These are phyloP conservation scores for Drosophila setosimentum DNA, from an alignment of 2,888 invertebrate species.

Conservation along the genomic window DNA sequence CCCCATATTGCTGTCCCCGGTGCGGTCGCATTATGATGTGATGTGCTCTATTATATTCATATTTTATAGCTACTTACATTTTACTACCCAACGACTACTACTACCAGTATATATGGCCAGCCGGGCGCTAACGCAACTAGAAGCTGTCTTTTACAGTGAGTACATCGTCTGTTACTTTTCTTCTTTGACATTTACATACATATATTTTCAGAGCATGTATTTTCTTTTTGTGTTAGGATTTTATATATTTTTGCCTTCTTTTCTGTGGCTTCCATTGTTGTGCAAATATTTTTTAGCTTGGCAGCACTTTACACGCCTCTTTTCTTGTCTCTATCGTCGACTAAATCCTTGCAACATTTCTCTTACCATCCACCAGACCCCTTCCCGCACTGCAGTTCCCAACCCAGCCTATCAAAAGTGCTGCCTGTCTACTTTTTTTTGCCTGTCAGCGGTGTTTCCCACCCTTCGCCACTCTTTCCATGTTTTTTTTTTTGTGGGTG, in stretches of 20 bases:
- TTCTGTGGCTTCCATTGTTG: conserved; percentile 65
- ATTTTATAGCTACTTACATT: conserved; percentile 76
- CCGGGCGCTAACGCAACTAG: conserved; percentile 26
- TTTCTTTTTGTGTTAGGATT: conserved; percentile 18
- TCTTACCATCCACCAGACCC: background rate
- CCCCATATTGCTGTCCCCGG: conserved; percentile 39
- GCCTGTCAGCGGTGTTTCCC: conserved; percentile 55
- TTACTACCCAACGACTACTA: conserved; percentile 48
- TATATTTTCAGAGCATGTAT: conserved; percentile 11
- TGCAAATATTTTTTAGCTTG: conserved; percentile 74
- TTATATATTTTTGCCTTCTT: conserved; percentile 31
- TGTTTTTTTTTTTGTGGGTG: conserved; percentile 37
- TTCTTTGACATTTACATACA: conserved; percentile 12
- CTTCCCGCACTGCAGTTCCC: background rate
- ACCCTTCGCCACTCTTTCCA: conserved; percentile 19
- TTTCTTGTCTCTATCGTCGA: conserved; percentile 49
- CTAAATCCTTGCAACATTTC: conserved; percentile 52
- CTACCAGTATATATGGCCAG: conserved; percentile 3
- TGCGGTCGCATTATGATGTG: conserved; percentile 70
- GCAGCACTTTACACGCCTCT: conserved; percentile 64
- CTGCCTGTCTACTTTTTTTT: conserved; percentile 53
- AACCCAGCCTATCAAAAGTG: conserved; percentile 57
- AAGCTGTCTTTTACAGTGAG: conserved; percentile 35
- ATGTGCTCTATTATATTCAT: conserved; percentile 74
- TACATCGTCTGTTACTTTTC: conserved; percentile 9